phyloP scores from a whole-genome alignment of 2,797 vertebrate species.

The Onychomys arenicola region DNA sequence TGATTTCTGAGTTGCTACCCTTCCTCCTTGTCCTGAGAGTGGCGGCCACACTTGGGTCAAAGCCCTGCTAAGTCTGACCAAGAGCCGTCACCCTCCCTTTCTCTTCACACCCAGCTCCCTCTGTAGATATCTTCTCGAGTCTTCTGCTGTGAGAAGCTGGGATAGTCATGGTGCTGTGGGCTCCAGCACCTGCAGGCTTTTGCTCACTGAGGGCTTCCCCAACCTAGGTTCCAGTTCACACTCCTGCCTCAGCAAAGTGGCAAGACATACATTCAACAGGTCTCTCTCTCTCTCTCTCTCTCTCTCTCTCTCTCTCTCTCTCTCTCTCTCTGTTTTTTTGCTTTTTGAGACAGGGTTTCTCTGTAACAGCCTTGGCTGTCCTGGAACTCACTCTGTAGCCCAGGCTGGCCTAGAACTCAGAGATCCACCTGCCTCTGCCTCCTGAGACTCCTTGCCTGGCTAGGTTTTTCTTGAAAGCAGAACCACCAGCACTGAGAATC shows the following conservation, averaged over 20 bases:
- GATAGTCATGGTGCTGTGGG: not conserved
- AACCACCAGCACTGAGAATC: not conserved
- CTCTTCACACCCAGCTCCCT: not conserved
- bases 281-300: not conserved
- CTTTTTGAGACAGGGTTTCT: not conserved
- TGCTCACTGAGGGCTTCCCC: not conserved
- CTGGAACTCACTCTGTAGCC: not conserved
- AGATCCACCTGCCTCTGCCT: not conserved
- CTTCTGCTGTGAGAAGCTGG: not conserved
- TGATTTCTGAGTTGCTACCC: slow-evolving; percentile 29
- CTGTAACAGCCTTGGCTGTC: not conserved
- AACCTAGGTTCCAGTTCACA: not conserved
- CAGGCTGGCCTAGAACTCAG: not conserved
- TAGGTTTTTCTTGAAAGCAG: slow-evolving; percentile 18
- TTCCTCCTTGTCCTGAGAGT: not conserved
- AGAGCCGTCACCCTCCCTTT: not conserved
- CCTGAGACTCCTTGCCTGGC: not conserved
- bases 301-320: too few species aligned
- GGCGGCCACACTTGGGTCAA: not conserved
- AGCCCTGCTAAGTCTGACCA: slow-evolving; percentile 46
- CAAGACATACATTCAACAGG: not conserved
- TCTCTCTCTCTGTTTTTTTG: not conserved
- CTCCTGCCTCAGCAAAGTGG: not conserved
- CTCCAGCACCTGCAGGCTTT: not conserved
- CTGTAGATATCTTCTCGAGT: not conserved